phyloP scores from a whole-genome alignment of 1,140 invertebrate genomes.

The Drosophila orena region DNA sequence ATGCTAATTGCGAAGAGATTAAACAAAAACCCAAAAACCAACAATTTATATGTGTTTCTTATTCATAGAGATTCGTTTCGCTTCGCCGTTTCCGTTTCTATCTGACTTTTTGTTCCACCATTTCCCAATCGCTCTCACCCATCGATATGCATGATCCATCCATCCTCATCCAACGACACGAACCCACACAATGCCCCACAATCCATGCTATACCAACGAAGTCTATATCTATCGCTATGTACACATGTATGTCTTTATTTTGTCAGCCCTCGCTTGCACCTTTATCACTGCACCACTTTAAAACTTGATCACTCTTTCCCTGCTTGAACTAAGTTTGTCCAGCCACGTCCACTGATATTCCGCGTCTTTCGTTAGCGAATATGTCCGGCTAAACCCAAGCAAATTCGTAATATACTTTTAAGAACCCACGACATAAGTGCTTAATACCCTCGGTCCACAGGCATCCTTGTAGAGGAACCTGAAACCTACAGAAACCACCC shows the following conservation, averaged over 20 bases:
- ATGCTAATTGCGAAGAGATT: conserved; percentile 65
- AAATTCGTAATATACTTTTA: conserved; percentile 1
- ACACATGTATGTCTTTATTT: neutral
- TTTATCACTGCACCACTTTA: neutral
- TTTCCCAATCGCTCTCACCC: conserved; percentile 4
- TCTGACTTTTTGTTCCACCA: neutral
- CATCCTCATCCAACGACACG: neutral
- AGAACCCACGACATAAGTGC: neutral
- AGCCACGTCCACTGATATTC: neutral
- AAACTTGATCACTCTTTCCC: neutral
- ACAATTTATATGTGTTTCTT: conserved; percentile 75
- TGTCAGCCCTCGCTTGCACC: neutral
- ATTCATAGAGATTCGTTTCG: conserved; percentile 42
- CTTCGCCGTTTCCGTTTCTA: neutral
- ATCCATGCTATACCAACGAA: neutral
- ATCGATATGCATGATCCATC: neutral
- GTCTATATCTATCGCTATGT: conserved; percentile 1
- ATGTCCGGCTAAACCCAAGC: neutral
- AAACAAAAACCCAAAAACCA: conserved; percentile 69
- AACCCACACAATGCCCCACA: neutral
- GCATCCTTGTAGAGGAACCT: no score
- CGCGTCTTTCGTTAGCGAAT: neutral
- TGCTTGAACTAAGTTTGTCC: neutral
- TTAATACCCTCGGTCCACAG: no score
- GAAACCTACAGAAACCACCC: no score